Conservation (phyloP, 2,113 vertebrate species). For the Lonchura striata region DNA sequence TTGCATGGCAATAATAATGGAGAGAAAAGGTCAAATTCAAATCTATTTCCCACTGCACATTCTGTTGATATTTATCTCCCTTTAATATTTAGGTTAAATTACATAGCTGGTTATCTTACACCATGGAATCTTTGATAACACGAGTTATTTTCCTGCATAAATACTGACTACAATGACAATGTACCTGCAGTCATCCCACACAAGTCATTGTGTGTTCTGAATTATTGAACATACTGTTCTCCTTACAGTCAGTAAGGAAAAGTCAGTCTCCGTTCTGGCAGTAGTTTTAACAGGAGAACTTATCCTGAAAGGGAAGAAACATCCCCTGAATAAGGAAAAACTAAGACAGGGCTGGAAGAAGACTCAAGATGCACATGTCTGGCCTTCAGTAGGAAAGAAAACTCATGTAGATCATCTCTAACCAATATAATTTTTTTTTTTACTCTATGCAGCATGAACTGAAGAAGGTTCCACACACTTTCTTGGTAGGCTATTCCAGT, state of each 20-base stretch:
- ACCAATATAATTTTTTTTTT: background rate
- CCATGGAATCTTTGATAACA: background rate
- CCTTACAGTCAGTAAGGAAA: background rate
- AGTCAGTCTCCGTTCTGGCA: background rate
- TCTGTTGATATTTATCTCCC: background rate
- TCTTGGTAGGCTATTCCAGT: background rate
- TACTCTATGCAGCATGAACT: background rate
- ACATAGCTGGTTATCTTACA: background rate
- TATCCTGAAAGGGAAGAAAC: background rate
- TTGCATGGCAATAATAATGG: background rate
- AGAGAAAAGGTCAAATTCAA: background rate
- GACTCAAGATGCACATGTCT: background rate
- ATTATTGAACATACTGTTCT: background rate
- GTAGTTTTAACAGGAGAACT: background rate
- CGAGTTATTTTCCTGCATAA: background rate
- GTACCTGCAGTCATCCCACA: slow-evolving; percentile 25
- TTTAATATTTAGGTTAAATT: background rate
- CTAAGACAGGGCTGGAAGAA: background rate
- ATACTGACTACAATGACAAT: background rate
- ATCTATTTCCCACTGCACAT: background rate
- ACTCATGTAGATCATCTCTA: background rate
- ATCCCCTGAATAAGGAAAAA: background rate
- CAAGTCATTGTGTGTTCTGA: slow-evolving; percentile 2
- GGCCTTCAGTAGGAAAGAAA: background rate
- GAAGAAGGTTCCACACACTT: background rate